These are phyloP conservation scores for Piaya cayana DNA, from an alignment of 2,113 vertebrate genomes.

Conservation along the genomic window DNA sequence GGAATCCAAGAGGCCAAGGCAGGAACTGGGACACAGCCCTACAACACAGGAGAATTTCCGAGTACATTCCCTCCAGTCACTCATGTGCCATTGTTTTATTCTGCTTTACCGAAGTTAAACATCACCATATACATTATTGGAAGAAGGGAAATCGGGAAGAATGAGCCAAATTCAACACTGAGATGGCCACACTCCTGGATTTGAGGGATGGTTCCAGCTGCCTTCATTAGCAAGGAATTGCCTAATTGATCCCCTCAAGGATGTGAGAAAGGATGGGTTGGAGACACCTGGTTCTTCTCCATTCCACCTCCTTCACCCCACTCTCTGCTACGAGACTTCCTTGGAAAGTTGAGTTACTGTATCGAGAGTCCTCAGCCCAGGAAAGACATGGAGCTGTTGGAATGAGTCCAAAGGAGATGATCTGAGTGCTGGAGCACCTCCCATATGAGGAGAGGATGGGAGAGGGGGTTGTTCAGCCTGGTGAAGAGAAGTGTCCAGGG, in stretches of 20 bases:
- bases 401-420: no score
- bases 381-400: no score
- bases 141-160: not conserved
- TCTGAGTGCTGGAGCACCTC: no score
- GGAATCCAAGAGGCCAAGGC: not conserved
- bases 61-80: fast-evolving
- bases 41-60: fast-evolving
- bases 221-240: not conserved
- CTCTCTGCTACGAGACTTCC: constrained; percentile 66
- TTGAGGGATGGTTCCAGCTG: not conserved
- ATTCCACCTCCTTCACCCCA: not conserved
- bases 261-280: not conserved
- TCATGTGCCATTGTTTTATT: not conserved
- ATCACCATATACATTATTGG: fast-evolving
- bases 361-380: no score
- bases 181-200: fast-evolving
- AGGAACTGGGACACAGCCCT: not conserved
- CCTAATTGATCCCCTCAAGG: not conserved
- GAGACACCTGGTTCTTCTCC: not conserved
- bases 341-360: constrained; percentile 54
- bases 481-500: no score
- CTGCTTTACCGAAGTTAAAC: fast-evolving
- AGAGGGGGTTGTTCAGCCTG: no score
- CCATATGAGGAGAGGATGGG: no score
- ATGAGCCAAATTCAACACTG: not conserved